Evolutionary conservation across 1,140 invertebrate species (phyloP), one percentile per base, ranked within the genome.

Genomic region (Pygmarrhopalites habei): DNA sequence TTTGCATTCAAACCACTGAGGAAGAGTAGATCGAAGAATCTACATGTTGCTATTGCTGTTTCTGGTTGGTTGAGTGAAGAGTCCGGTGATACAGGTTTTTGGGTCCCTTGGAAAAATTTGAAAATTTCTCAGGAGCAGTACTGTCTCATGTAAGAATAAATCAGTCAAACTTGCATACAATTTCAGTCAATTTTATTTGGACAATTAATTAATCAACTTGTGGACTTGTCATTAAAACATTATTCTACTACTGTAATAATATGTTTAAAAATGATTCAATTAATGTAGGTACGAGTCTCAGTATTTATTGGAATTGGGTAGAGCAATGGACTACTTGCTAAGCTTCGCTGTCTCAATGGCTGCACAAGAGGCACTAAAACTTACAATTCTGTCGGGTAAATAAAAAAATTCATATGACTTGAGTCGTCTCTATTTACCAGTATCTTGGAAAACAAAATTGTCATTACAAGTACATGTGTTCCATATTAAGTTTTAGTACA

Each of bases 351-450:
- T 87, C 25, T 79, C 81, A 15, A 79, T 84, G 74, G 85, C 85
- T 19, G 82, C 85, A 12, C 84, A 87, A 72, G 85, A 87, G 74
- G 83, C 84, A n/a, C 77, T 88, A 0, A 87, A 87, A 73, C 84
- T 84, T 63, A 88, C 86, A 21, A 79, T 86, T 58, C 73, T 88
- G 17, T 82, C 83, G 62, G 82, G 84, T 84, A 71, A 61, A 72
- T 57, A 47, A n/a, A n/a, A n/a, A n/a, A n/a, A n/a, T n/a, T n/a
- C n/a, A n/a, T n/a, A n/a, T n/a, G n/a, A n/a, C n/a, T n/a, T n/a
- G n/a, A n/a, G n/a, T n/a, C n/a, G n/a, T n/a, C n/a, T n/a, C n/a
- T n/a, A n/a, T n/a, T n/a, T n/a, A n/a, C n/a, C n/a, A n/a, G n/a
- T n/a, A n/a, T n/a, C n/a, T n/a, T n/a, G n/a, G n/a, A n/a, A n/a